Evolutionary conservation across 1,140 invertebrate species (phyloP).

Genomic region (Leptonema lineaticorne): DNA sequence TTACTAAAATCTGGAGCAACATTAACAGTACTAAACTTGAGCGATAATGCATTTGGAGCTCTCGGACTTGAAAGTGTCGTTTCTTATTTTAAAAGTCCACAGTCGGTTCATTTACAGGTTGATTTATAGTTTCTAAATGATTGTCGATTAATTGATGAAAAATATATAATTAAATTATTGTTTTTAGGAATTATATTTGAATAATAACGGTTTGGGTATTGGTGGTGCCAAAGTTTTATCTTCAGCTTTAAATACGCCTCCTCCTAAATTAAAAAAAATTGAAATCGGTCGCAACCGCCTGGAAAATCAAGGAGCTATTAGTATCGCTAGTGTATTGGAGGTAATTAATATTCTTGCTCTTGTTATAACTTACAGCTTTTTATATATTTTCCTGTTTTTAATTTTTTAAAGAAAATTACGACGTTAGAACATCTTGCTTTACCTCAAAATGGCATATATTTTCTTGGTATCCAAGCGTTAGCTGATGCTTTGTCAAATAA

Average conservation of each 20-base stretch:
- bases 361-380: neutral
- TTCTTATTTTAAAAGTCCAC: conserved; percentile 11
- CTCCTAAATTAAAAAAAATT: conserved; percentile 6
- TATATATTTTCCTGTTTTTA: neutral
- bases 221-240: conserved; percentile 16
- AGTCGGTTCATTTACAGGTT: conserved; percentile 9
- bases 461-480: conserved; percentile 15
- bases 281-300: conserved; percentile 17
- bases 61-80: conserved; percentile 15
- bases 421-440: conserved; percentile 14
- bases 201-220: conserved; percentile 20
- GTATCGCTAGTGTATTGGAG: conserved; percentile 2
- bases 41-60: conserved; percentile 24
- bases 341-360: neutral
- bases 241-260: neutral
- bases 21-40: conserved; percentile 11
- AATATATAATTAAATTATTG: no score
- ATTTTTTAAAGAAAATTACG: conserved; percentile 9
- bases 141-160: no score
- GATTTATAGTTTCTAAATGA: neutral
- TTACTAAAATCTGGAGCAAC: conserved; percentile 9
- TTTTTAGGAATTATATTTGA: conserved; percentile 17
- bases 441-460: conserved; percentile 26
- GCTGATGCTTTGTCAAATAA: neutral
- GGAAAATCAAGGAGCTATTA: conserved; percentile 20